Conservation (phyloP, 2,797 vertebrate species). For the Apogon hyalosoma region DNA sequence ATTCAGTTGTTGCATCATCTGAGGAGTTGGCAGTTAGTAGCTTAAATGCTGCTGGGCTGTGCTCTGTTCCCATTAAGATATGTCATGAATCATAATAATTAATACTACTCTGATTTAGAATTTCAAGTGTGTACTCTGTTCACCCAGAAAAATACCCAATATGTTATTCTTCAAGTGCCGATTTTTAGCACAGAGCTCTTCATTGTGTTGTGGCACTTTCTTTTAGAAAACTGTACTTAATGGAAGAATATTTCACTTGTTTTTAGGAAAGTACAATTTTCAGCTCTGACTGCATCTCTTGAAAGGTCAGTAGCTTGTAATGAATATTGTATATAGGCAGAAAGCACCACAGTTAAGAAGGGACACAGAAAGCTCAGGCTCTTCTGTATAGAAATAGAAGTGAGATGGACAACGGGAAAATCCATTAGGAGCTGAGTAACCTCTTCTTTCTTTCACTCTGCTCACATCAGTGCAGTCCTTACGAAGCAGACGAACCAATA, state of each 20-base stretch:
- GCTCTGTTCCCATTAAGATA: constrained; percentile 16
- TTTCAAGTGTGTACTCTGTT: not conserved
- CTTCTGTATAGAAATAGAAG: constrained; percentile 49
- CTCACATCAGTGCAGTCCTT: not conserved
- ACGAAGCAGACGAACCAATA: not conserved
- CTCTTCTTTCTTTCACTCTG: constrained; percentile 5
- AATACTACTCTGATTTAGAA: constrained; percentile 20
- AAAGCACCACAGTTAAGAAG: constrained; percentile 50
- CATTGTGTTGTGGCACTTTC: not conserved
- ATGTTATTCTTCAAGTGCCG: not conserved
- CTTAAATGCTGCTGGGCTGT: too few relatives aligned
- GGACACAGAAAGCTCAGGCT: constrained; percentile 13
- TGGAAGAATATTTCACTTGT: not conserved
- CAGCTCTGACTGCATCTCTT: not conserved
- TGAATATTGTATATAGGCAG: constrained; percentile 73
- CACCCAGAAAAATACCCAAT: not conserved
- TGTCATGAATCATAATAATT: not conserved
- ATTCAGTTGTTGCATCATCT: not conserved
- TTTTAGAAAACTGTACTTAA: not conserved
- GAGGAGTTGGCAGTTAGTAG: not conserved
- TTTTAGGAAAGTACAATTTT: constrained; percentile 23
- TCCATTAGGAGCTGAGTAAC: constrained; percentile 51
- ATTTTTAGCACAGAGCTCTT: not conserved
- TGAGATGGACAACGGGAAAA: constrained; percentile 41
- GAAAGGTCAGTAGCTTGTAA: constrained; percentile 48